Base-by-base conservation (phyloP, 1,140 invertebrate species). In the Olivierus martensii region DNA sequence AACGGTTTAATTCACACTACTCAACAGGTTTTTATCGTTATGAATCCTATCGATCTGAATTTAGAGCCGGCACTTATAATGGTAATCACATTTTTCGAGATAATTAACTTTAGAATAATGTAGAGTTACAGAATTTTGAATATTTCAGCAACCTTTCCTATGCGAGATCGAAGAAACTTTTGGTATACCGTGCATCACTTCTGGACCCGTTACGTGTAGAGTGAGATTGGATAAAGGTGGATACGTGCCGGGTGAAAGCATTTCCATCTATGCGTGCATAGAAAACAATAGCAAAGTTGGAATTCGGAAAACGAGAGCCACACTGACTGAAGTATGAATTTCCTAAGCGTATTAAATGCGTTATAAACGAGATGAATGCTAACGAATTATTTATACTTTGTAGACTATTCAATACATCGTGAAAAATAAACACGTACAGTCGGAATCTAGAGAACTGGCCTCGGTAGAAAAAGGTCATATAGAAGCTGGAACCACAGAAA, bases 1-100 rank as follows among this genome's bases (percentile, higher is more conserved):
- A 87, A 84, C 59, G 88, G 87, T 3, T 70, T 93, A 10, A 87
- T 86, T 3, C 89, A 94, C 66, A 93, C 94, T 70, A 93, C 93
- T 67, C 89, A 94, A 68, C 89, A 93, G 72, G 88, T 93, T 6
- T 94, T 95, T 67, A 91, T 94, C 61, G 87, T 95, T 1, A 92
- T 94, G 87, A 93, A 88, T 68, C 88, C 88, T 1, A 91, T 94
- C 53, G 89, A 95, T 71, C 73, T 95, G 55, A 93, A 93, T 70
- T 71, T 90, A 63, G 89, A 93, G 63, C 87, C 87, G 21, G 79
- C 85, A 3, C 81, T 88, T 58, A 71, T 94, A 55, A 78, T 85
- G 63, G 89, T 93, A 75, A 80, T 80, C 77, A n/a, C n/a, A n/a
- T n/a, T n/a, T n/a, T n/a, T n/a, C n/a, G n/a, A n/a, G n/a, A n/a